These are phyloP conservation scores for Chiloscyllium punctatum DNA, from an alignment of 2,797 vertebrate genomes.

Conservation along the genomic window DNA sequence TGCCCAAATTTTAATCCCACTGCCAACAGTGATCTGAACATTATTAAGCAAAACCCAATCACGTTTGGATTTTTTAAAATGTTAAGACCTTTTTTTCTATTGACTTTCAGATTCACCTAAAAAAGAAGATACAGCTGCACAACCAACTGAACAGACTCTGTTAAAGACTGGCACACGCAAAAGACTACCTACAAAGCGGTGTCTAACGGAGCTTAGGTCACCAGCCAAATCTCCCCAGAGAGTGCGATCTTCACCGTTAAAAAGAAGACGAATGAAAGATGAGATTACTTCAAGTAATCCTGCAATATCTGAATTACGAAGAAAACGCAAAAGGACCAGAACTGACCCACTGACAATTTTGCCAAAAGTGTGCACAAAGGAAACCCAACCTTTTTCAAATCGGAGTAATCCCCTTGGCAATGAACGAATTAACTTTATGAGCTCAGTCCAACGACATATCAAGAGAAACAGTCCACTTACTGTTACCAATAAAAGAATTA, in stretches of 20 bases:
- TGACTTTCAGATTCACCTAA: background rate
- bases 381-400: conserved; percentile 18
- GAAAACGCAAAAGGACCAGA: background rate
- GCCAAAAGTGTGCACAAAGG: background rate
- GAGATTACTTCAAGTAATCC: background rate
- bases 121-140: background rate
- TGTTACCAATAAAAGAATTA: background rate
- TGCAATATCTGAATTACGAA: background rate
- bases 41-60: background rate
- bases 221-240: background rate
- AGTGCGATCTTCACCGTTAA: background rate
- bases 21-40: background rate
- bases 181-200: background rate
- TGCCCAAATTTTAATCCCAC: background rate
- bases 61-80: background rate
- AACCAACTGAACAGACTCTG: background rate
- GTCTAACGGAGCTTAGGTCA: conserved; percentile 1
- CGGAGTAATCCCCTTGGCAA: background rate
- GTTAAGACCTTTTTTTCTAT: background rate
- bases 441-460: background rate
- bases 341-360: background rate
- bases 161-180: background rate
- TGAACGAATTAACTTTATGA: background rate
- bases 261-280: background rate
- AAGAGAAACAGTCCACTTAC: background rate